These are phyloP conservation scores for Mesorhabditis sp. DNA, from an alignment of 2,888 invertebrate genomes.

Conservation along the genomic window DNA sequence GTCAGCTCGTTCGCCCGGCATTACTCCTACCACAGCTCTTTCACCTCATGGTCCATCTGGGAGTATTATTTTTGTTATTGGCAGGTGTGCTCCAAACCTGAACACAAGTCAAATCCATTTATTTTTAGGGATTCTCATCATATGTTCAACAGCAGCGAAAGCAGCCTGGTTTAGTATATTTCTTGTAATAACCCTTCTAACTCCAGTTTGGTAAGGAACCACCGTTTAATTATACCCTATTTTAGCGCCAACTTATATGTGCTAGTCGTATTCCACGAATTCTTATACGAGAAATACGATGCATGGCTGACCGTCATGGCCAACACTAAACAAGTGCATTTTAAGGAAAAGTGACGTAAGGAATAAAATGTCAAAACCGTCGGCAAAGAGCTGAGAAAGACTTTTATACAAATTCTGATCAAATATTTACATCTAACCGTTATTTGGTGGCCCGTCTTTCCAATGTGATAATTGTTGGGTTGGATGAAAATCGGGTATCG, in stretches of 20 bases:
- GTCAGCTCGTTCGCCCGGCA: background rate
- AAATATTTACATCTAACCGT: too few species aligned
- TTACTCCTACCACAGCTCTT: background rate
- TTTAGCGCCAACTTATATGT: background rate
- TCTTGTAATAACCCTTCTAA: background rate
- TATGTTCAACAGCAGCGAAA: background rate
- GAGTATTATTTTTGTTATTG: background rate
- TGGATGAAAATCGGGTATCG: too few species aligned
- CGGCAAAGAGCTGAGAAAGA: background rate
- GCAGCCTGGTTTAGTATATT: background rate
- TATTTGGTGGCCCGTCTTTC: too few species aligned
- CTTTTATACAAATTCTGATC: too few species aligned
- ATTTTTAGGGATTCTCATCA: background rate
- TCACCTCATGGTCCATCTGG: background rate
- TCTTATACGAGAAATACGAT: background rate
- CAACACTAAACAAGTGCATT: background rate
- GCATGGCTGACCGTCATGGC: background rate
- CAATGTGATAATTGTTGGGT: too few species aligned
- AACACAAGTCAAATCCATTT: background rate
- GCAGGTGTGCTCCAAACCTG: background rate
- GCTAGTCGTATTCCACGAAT: background rate
- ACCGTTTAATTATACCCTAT: background rate
- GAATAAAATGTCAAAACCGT: background rate
- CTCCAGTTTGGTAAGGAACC: background rate
- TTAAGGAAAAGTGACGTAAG: background rate